Evolutionary conservation across 2,888 invertebrate species (phyloP).

Genomic region (Eupeodes latifasciatus): DNA sequence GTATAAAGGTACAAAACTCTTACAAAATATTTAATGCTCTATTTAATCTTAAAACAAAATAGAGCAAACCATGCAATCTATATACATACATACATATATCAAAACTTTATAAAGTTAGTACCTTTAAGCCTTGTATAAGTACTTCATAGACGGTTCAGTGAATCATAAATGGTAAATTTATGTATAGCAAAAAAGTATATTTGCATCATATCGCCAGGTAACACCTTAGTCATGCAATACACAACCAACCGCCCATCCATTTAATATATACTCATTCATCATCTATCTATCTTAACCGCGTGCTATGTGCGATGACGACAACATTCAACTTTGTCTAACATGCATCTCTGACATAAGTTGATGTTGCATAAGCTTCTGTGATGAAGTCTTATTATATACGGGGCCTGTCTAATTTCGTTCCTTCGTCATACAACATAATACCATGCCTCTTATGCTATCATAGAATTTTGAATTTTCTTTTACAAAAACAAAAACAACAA

Average conservation of each 20-base stretch:
- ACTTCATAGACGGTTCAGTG: slow-evolving; percentile 55
- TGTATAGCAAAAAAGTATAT: slow-evolving; percentile 55
- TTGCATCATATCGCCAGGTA: slow-evolving; percentile 72
- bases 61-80: slow-evolving; percentile 61
- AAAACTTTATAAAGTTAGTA: background rate
- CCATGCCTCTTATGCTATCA: slow-evolving; percentile 23
- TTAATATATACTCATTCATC: slow-evolving; percentile 43
- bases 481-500: background rate
- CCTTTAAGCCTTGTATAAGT: background rate
- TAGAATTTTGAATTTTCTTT: slow-evolving; percentile 47
- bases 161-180: slow-evolving; percentile 59
- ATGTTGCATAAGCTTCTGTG: slow-evolving; percentile 71
- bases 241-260: slow-evolving; percentile 66
- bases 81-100: background rate
- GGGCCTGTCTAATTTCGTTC: slow-evolving; percentile 31
- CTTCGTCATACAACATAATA: slow-evolving; percentile 16
- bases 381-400: background rate
- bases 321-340: slow-evolving; percentile 13
- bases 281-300: slow-evolving; percentile 21
- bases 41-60: slow-evolving; percentile 46
- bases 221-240: slow-evolving; percentile 72
- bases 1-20: background rate
- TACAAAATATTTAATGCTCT: slow-evolving; percentile 68
- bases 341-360: slow-evolving; percentile 53
- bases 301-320: slow-evolving; percentile 34